These are phyloP conservation scores for Anser cygnoides DNA, from an alignment of 2,113 vertebrate genomes.

Conservation along the genomic window DNA sequence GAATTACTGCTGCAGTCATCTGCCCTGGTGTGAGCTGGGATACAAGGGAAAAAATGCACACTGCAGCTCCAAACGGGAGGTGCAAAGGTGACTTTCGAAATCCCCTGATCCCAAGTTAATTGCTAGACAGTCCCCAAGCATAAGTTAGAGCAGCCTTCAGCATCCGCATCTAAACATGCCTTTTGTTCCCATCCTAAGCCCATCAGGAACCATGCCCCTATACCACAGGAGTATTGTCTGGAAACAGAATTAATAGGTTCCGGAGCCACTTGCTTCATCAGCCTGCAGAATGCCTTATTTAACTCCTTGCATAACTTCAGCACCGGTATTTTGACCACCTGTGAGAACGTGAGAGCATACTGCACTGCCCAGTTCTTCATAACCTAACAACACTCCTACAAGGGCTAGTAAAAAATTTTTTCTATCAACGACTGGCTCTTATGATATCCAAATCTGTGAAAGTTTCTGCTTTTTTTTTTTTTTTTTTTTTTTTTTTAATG, in stretches of 20 bases:
- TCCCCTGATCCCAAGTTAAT: conserved; percentile 26
- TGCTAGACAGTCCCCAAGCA: conserved; percentile 9
- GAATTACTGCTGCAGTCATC: conserved; percentile 1
- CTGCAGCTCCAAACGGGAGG: conserved; percentile 6
- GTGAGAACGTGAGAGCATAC: not conserved
- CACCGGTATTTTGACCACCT: not conserved
- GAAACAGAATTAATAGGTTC: conserved; percentile 37
- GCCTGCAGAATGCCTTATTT: conserved; percentile 1
- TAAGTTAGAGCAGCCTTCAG: conserved; percentile 29
- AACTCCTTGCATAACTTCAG: conserved; percentile 25
- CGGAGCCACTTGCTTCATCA: conserved; percentile 16
- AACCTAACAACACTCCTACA: not conserved
- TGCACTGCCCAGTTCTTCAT: not conserved
- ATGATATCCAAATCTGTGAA: not conserved
- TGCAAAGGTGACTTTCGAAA: conserved; percentile 41
- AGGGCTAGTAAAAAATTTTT: not conserved
- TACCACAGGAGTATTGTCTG: conserved; percentile 7
- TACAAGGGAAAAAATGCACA: not conserved
- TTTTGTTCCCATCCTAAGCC: conserved; percentile 20
- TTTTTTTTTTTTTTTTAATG: not conserved
- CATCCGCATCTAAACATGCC: conserved; percentile 37
- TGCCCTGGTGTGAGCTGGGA: not conserved
- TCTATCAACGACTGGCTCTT: not conserved
- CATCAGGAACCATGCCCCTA: not conserved
- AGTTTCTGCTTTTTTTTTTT: not conserved